phyloP scores from a whole-genome alignment of 2,797 vertebrate species.

The Sebastes elongatus region DNA sequence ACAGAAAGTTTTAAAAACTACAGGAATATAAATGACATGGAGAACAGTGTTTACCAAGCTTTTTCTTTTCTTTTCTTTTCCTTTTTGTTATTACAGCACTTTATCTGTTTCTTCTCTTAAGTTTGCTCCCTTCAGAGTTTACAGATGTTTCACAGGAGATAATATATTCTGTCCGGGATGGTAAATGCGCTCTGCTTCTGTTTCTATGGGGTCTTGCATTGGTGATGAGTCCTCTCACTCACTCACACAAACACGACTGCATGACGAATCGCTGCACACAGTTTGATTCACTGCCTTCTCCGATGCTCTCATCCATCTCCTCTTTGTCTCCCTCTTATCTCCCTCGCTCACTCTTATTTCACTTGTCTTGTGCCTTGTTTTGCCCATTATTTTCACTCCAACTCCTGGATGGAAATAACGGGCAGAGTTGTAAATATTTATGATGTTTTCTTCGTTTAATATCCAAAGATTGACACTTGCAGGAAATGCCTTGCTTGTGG shows the following conservation, averaged over 20 bases:
- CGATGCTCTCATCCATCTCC: slow-evolving; percentile 10
- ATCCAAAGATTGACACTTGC: neutral
- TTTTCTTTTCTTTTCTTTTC: neutral
- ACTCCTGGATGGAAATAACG: neutral
- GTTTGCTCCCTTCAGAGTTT: neutral
- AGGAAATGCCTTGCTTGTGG: neutral
- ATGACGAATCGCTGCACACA: neutral
- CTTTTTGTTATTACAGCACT: neutral
- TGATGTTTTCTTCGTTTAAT: neutral
- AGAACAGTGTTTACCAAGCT: neutral
- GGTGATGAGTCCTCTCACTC: neutral
- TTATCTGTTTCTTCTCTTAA: neutral
- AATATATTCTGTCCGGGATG: slow-evolving; percentile 16
- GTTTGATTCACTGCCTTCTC: slow-evolving; percentile 22
- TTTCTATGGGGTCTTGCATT: neutral
- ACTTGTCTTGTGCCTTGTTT: neutral
- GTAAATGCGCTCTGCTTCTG: slow-evolving; percentile 1
- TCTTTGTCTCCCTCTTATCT: neutral
- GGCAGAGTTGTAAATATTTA: slow-evolving; percentile 23
- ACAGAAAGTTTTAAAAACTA: neutral
- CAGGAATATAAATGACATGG: neutral
- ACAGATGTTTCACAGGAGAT: slow-evolving; percentile 16
- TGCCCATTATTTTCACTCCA: neutral
- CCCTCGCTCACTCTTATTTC: neutral
- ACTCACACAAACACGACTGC: slow-evolving; percentile 6